Percentiles rank a stretch among this genome's conserved stretches.
Evolutionary conservation across 2,888 invertebrate species (phyloP).

Genomic region (Isotomurus palustris): DNA sequence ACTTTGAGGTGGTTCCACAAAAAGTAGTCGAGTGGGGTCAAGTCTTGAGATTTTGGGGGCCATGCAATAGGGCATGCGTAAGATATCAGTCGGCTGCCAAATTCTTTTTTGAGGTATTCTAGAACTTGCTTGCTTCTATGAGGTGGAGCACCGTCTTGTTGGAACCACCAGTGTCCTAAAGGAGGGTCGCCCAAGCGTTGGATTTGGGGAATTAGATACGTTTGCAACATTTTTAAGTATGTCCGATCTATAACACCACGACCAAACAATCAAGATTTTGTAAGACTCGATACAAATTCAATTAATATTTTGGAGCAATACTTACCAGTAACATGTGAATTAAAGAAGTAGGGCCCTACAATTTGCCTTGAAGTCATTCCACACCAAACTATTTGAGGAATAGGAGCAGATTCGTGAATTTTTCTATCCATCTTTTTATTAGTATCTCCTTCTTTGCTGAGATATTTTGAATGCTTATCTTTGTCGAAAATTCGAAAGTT

Average conservation of each 20-base stretch:
- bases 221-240: constrained; percentile 41
- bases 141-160: constrained; percentile 37
- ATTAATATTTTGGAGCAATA: not conserved
- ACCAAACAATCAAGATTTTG: not conserved
- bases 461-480: not conserved
- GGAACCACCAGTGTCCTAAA: constrained; percentile 19
- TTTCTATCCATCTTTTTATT: not conserved
- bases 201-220: constrained; percentile 33
- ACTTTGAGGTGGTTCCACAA: constrained; percentile 44
- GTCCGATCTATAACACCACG: constrained; percentile 27
- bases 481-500: constrained; percentile 27
- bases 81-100: constrained; percentile 36
- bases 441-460: too few species aligned
- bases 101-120: constrained; percentile 29
- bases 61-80: constrained; percentile 30
- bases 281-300: not conserved
- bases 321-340: constrained; percentile 42
- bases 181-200: constrained; percentile 1
- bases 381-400: constrained; percentile 44
- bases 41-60: constrained; percentile 44
- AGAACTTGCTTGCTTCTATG: constrained; percentile 33
- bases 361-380: constrained; percentile 37
- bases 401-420: not conserved
- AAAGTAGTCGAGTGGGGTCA: constrained; percentile 46
- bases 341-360: constrained; percentile 45